Conservation (phyloP, 2,797 vertebrate species). For the Chrosomus eos region DNA sequence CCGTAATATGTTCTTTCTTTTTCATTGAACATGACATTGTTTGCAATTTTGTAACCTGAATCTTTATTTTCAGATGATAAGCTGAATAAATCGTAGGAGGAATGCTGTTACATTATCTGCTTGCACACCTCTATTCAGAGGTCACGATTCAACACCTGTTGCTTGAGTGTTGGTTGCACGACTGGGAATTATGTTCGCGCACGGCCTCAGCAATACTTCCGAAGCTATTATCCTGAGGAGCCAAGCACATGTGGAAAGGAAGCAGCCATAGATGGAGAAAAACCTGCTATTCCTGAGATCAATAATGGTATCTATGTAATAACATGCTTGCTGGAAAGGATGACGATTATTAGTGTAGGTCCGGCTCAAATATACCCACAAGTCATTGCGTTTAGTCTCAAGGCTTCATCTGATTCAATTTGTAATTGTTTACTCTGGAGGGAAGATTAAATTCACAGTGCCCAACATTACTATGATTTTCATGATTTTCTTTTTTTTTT, state of each 20-base stretch:
- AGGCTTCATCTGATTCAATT: conserved; percentile 42
- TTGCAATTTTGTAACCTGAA: conserved; percentile 6
- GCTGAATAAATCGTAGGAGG: conserved; percentile 2
- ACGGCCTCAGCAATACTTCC: conserved; percentile 53
- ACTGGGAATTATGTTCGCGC: conserved; percentile 47
- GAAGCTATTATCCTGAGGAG: conserved; percentile 47
- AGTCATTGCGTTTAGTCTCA: conserved; percentile 22
- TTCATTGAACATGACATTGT: conserved; percentile 8
- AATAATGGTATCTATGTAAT: conserved; percentile 15
- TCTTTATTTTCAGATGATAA: conserved; percentile 36
- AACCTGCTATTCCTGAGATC: conserved; percentile 27
- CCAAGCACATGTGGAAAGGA: conserved; percentile 39
- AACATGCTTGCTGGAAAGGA: conserved; percentile 28
- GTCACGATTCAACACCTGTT: conserved; percentile 54
- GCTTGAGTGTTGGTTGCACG: conserved; percentile 36
- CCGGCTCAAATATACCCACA: conserved; percentile 29
- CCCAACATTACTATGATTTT: not conserved
- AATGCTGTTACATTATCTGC: conserved; percentile 23
- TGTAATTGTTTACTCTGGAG: conserved; percentile 53
- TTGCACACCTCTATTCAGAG: not conserved
- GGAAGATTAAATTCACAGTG: conserved; percentile 25
- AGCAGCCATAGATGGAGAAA: conserved; percentile 27
- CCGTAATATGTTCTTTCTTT: conserved; percentile 23
- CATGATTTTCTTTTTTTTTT: not conserved
- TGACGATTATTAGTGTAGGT: conserved; percentile 26